These are phyloP conservation scores for Trichogramma dendrolimi DNA, from an alignment of 2,888 invertebrate species.

Conservation along the genomic window DNA sequence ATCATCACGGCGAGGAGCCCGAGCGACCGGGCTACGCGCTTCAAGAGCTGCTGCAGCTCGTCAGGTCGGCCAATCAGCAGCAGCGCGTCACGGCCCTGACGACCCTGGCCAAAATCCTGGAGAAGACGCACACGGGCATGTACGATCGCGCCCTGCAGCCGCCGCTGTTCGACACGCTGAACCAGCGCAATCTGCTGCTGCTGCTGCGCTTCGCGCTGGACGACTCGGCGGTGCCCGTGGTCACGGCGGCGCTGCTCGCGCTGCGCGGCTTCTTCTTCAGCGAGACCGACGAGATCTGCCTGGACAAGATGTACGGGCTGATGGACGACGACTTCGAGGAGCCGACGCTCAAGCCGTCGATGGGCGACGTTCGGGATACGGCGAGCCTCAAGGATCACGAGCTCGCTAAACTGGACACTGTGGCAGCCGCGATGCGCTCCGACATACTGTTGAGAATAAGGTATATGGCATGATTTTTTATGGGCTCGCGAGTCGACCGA, in stretches of 20 bases:
- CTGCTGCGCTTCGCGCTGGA: conserved; percentile 81
- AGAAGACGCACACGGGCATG: conserved; percentile 68
- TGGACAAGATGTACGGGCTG: conserved; percentile 64
- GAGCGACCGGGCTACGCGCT: conserved; percentile 86
- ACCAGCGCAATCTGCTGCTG: conserved; percentile 71
- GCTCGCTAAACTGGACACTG: conserved; percentile 76
- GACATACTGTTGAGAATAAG: conserved; percentile 72
- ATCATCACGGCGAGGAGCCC: conserved; percentile 91
- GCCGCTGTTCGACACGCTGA: conserved; percentile 57
- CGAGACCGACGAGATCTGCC: conserved; percentile 72
- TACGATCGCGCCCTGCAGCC: conserved; percentile 73
- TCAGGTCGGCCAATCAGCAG: conserved; percentile 72
- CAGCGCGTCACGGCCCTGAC: conserved; percentile 79
- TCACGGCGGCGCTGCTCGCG: conserved; percentile 73
- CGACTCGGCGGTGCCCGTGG: conserved; percentile 69
- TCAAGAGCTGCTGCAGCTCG: conserved; percentile 79
- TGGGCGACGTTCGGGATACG: conserved; percentile 53
- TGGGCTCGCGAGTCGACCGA: too few species aligned
- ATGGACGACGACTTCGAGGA: conserved; percentile 47
- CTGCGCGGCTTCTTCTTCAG: conserved; percentile 72
- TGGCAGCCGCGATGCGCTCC: conserved; percentile 69
- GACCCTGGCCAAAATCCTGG: conserved; percentile 74
- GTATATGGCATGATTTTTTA: conserved; percentile 48
- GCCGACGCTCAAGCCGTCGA: conserved; percentile 41
- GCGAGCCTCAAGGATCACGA: conserved; percentile 80